Percentiles rank a stretch among this genome's conserved stretches.
phyloP scores from a whole-genome alignment of 2,888 invertebrate genomes.

The Antheraea assamensis region DNA sequence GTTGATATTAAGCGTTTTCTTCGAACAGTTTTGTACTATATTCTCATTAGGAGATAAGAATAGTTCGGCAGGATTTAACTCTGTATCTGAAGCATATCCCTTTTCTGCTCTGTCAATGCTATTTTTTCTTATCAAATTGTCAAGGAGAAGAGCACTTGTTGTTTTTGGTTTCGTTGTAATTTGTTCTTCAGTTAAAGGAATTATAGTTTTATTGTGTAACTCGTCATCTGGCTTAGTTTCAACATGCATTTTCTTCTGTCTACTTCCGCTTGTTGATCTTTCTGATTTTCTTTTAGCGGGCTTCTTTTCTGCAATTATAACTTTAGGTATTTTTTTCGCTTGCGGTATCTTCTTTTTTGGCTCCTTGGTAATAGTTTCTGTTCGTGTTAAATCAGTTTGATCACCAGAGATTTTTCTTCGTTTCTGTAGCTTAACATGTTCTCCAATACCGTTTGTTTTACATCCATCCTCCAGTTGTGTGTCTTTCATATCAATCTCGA shows the following conservation, averaged over 20 bases:
- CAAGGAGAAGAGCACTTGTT: conserved; percentile 78
- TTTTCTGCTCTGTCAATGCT: conserved; percentile 79
- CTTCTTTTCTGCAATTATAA: conserved; percentile 66
- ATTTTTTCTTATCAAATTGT: conserved; percentile 81
- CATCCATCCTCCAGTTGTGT: conserved; percentile 71
- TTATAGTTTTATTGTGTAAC: conserved; percentile 46
- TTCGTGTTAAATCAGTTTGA: conserved; percentile 52
- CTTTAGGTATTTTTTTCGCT: conserved; percentile 55
- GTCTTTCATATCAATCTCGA: conserved; percentile 77
- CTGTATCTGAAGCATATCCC: conserved; percentile 62
- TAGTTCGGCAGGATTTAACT: conserved; percentile 73
- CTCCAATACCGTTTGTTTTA: conserved; percentile 78
- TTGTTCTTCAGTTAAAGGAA: conserved; percentile 47
- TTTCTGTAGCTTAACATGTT: conserved; percentile 78
- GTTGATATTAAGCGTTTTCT: conserved; percentile 75
- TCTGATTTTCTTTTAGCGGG: conserved; percentile 72
- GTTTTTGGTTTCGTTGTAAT: conserved; percentile 63
- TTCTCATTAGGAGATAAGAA: conserved; percentile 70
- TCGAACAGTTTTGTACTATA: conserved; percentile 58
- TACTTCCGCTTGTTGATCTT: conserved; percentile 42
- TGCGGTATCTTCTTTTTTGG: conserved; percentile 60
- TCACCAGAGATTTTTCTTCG: conserved; percentile 79
- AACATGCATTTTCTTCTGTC: conserved; percentile 59
- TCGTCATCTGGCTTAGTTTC: conserved; percentile 35
- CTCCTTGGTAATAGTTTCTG: conserved; percentile 61